Conservation (phyloP, 2,113 vertebrate genomes). For the Heteronetta atricapilla region DNA sequence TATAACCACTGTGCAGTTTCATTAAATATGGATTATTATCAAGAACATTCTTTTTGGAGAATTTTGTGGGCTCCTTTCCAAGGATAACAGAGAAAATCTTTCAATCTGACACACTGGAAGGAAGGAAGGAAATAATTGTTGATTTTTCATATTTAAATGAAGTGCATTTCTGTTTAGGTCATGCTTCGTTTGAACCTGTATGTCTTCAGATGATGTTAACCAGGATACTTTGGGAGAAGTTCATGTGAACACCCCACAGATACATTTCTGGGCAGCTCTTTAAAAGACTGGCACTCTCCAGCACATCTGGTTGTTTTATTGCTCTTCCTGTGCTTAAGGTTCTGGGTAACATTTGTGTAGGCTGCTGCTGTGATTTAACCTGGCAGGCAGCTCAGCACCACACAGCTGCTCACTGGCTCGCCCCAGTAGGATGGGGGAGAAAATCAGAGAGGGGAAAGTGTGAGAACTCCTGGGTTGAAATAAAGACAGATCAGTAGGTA, state of each 20-base stretch:
- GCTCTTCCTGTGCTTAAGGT: not conserved
- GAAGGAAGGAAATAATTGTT: slow-evolving; percentile 22
- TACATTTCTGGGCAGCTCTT: not conserved
- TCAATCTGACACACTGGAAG: not conserved
- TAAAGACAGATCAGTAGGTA: too few species aligned
- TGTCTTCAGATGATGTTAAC: not conserved
- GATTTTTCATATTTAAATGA: slow-evolving; percentile 22
- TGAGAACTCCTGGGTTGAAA: too few species aligned
- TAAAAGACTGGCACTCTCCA: not conserved
- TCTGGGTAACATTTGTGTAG: not conserved
- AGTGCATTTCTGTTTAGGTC: not conserved
- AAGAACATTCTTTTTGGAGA: slow-evolving; percentile 26
- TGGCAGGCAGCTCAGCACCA: too few species aligned
- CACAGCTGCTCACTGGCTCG: too few species aligned
- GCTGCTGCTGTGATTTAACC: not conserved
- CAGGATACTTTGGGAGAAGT: not conserved
- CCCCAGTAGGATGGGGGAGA: too few species aligned
- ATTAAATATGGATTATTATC: slow-evolving; percentile 62
- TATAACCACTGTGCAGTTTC: slow-evolving; percentile 29
- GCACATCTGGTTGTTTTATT: not conserved
- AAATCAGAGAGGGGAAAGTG: too few species aligned
- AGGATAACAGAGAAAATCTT: not conserved
- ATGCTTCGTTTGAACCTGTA: not conserved
- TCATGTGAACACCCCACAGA: not conserved
- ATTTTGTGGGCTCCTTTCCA: slow-evolving; percentile 35